Evolutionary conservation across 2,797 vertebrate species (phyloP).

Genomic region (Rhodeus uyekii): DNA sequence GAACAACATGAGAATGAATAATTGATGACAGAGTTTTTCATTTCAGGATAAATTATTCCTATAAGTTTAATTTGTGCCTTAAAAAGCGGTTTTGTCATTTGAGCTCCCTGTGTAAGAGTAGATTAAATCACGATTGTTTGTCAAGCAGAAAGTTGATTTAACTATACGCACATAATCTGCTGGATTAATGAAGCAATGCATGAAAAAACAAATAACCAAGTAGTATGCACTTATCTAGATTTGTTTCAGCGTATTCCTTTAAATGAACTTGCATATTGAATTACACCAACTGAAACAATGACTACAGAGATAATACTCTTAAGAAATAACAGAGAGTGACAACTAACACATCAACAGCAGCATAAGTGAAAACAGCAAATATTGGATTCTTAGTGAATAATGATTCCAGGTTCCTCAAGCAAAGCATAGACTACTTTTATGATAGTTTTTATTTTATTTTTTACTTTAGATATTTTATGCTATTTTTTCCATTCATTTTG

Average conservation of each 20-base stretch:
- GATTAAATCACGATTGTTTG: neutral
- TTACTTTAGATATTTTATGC: too few species aligned
- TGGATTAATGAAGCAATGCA: neutral
- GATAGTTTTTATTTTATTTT: neutral
- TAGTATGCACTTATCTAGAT: neutral
- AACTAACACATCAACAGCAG: neutral
- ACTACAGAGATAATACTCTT: neutral
- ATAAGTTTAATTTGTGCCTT: neutral
- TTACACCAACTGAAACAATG: neutral
- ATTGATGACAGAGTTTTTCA: neutral
- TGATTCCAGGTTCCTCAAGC: neutral
- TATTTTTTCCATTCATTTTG: neutral
- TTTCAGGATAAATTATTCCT: neutral
- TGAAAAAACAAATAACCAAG: neutral
- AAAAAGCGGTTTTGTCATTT: neutral
- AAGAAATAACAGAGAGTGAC: neutral
- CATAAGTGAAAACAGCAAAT: neutral
- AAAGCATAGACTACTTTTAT: neutral
- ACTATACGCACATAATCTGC: conserved; percentile 1
- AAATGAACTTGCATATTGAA: conserved; percentile 1
- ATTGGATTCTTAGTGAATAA: neutral
- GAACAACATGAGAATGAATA: neutral
- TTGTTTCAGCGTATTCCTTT: conserved; percentile 1
- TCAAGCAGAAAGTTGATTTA: neutral
- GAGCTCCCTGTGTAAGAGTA: too few species aligned